phyloP scores from a whole-genome alignment of 2,113 vertebrate genomes.

The Atrichornis clamosus region DNA sequence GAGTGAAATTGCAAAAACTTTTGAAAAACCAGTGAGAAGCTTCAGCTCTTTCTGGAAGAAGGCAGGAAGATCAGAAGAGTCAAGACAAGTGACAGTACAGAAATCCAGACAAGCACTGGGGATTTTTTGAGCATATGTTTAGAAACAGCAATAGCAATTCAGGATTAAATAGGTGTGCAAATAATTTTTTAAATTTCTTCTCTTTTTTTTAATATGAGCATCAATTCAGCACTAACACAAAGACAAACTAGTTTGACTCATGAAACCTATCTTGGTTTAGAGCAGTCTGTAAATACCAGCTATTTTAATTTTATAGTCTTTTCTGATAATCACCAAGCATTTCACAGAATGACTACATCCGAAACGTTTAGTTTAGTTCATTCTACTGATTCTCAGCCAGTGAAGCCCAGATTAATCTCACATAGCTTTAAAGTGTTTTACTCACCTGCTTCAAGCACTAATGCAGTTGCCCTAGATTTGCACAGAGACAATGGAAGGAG shows the following conservation, averaged over 20 bases:
- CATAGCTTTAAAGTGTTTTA: not conserved
- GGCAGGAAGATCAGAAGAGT: not conserved
- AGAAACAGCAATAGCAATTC: not conserved
- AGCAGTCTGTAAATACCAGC: not conserved
- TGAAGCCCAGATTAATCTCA: not conserved
- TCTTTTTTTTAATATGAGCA: not conserved
- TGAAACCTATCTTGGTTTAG: not conserved
- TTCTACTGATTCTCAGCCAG: not conserved
- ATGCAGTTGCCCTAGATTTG: not conserved
- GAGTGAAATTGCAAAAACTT: not conserved
- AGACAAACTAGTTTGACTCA: not conserved
- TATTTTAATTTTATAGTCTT: not conserved
- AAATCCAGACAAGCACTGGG: not conserved
- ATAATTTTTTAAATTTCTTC: not conserved
- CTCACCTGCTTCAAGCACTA: not conserved
- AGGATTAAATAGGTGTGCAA: not conserved
- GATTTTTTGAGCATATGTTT: not conserved
- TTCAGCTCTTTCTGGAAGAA: not conserved
- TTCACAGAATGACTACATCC: not conserved
- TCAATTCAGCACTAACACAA: not conserved
- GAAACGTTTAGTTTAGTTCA: not conserved
- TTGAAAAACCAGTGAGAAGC: not conserved
- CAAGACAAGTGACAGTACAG: not conserved
- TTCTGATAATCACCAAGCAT: not conserved
- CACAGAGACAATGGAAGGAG: not conserved